These are phyloP conservation scores for Acanthiza pusilla DNA, from an alignment of 2,797 vertebrate genomes.

Conservation along the genomic window DNA sequence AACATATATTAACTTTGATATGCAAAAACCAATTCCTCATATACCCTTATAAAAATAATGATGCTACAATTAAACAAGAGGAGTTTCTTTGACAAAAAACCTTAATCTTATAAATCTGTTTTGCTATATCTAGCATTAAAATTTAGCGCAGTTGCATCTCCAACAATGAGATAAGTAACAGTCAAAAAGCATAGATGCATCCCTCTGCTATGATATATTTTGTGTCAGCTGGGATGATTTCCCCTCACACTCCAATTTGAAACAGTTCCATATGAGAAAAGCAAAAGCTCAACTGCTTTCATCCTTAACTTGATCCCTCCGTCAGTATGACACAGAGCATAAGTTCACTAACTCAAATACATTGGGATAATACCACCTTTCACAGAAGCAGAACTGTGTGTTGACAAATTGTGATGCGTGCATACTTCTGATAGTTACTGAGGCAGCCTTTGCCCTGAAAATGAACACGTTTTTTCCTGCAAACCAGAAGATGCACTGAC, in stretches of 20 bases:
- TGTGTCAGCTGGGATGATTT: not conserved
- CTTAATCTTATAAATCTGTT: not conserved
- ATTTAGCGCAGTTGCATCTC: not conserved
- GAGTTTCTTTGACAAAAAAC: accelerated
- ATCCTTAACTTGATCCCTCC: not conserved
- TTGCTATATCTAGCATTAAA: not conserved
- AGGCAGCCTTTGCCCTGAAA: not conserved
- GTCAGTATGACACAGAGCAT: not conserved
- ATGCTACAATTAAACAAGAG: not conserved
- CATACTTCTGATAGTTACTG: not conserved
- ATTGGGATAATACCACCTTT: not conserved
- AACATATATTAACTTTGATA: not conserved
- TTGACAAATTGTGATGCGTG: not conserved
- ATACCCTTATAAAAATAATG: not conserved
- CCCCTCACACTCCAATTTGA: not conserved
- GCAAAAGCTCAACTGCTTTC: not conserved
- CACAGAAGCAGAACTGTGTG: not conserved
- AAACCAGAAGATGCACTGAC: not conserved
- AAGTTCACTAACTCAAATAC: not conserved
- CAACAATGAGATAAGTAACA: not conserved
- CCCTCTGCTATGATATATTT: not conserved
- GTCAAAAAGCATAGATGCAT: not conserved
- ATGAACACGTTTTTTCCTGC: not conserved
- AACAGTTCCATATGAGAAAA: not conserved
- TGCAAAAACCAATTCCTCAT: not conserved